Evolutionary conservation across 2,113 vertebrate species (phyloP).

Genomic region (Tauraco erythrolophus): DNA sequence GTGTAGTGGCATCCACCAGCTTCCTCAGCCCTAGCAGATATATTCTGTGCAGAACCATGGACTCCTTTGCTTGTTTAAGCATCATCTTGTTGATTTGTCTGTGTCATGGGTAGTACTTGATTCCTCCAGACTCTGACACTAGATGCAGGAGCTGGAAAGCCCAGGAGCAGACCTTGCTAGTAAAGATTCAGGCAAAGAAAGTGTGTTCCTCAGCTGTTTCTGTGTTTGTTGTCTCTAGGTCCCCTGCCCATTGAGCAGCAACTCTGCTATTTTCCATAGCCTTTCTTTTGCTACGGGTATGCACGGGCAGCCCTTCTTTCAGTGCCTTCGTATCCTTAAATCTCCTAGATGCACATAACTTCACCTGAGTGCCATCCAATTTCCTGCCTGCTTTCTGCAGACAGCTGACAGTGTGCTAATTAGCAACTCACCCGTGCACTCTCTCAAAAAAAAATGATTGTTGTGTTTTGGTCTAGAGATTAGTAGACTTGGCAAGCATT

Average conservation of each 20-base stretch:
- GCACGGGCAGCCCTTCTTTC: neutral
- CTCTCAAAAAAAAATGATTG: neutral
- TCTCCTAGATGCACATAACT: neutral
- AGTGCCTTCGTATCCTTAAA: neutral
- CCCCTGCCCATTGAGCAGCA: neutral
- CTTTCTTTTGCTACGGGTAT: fast-evolving
- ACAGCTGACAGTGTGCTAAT: neutral
- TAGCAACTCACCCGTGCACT: neutral
- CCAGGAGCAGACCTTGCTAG: neutral
- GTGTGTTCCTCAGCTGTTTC: neutral
- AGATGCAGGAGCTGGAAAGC: neutral
- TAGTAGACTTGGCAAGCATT: neutral
- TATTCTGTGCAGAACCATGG: neutral
- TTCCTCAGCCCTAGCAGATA: neutral
- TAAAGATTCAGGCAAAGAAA: neutral
- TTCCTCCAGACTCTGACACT: neutral
- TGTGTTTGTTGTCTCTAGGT: neutral
- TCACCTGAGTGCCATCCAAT: neutral
- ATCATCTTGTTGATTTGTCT: neutral
- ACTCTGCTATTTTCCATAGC: neutral
- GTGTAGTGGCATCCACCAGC: neutral
- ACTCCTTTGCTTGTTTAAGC: neutral
- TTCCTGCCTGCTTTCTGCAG: neutral
- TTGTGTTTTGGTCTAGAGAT: neutral
- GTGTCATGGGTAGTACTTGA: fast-evolving